Conservation (phyloP, 1,140 invertebrate genomes). For the Himalopsyche phryganea region DNA sequence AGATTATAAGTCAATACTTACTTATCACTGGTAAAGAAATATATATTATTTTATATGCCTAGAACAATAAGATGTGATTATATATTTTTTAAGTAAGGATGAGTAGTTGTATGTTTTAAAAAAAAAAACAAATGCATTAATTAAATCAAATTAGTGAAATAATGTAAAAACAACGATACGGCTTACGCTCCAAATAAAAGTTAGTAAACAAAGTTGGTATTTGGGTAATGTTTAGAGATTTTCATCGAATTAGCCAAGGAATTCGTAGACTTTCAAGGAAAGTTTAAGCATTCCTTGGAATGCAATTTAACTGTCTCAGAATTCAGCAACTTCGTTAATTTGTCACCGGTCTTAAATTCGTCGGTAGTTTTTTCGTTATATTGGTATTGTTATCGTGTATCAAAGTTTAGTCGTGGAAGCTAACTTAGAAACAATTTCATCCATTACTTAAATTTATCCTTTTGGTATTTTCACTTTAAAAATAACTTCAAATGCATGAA, state of each 20-base stretch:
- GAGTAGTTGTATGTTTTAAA: no score
- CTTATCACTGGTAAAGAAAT: no score
- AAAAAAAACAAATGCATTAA: no score
- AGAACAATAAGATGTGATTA: no score
- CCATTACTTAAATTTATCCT: neutral
- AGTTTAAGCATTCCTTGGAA: constrained; percentile 30
- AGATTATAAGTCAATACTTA: no score
- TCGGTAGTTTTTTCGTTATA: constrained; percentile 17
- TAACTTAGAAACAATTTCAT: constrained; percentile 2
- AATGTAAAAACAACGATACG: no score
- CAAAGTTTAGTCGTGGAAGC: neutral
- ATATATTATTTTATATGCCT: no score
- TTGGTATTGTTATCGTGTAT: constrained; percentile 7
- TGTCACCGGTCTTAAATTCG: constrained; percentile 32
- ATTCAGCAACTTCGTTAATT: constrained; percentile 34
- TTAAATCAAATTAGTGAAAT: no score
- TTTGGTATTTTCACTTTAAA: no score
- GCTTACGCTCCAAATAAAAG: neutral
- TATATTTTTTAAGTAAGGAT: no score
- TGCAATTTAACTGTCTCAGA: constrained; percentile 35
- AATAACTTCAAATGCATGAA: no score
- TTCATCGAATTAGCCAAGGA: constrained; percentile 33
- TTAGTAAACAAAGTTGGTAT: constrained; percentile 12
- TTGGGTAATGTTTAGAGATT: constrained; percentile 33
- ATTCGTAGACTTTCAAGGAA: constrained; percentile 29